A percentile compares a stretch with the other conserved stretches of the same genome.
Evolutionary conservation across 2,888 invertebrate genomes (phyloP).

Genomic region (Charanyca ferruginea): DNA sequence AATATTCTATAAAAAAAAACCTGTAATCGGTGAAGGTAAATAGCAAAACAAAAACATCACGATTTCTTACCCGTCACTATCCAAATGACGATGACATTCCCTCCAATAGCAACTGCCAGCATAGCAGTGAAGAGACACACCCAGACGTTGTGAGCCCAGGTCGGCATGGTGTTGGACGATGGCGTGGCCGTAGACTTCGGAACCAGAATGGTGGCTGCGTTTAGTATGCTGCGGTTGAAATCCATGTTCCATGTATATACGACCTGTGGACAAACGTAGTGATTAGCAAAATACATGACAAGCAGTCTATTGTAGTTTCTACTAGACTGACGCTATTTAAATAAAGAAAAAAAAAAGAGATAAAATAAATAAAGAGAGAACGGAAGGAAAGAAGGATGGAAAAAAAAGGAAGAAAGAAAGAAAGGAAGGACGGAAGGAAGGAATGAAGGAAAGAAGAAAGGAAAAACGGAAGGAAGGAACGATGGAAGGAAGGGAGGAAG

Average conservation of each 20-base stretch:
- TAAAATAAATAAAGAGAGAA: no score
- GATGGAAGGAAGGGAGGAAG: no score
- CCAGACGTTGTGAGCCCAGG: slow-evolving; percentile 94
- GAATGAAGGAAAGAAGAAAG: no score
- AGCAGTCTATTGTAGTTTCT: no score
- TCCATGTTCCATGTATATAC: slow-evolving; percentile 90
- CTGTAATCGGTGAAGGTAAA: no score
- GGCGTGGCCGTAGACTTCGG: slow-evolving; percentile 78
- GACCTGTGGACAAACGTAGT: slow-evolving; percentile 71
- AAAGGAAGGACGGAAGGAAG: no score
- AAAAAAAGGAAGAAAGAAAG: no score
- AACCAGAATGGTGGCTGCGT: slow-evolving; percentile 85
- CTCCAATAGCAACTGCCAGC: slow-evolving; percentile 95
- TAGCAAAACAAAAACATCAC: background rate
- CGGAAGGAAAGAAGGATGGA: no score
- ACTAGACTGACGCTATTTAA: no score
- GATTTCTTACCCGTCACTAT: slow-evolving; percentile 94
- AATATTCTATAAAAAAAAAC: no score
- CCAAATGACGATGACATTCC: slow-evolving; percentile 98
- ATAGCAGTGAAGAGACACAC: slow-evolving; percentile 94
- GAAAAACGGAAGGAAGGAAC: no score
- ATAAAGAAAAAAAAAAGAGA: no score
- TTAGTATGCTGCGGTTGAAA: slow-evolving; percentile 85
- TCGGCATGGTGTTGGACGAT: slow-evolving; percentile 81
- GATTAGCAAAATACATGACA: background rate